phyloP scores from a whole-genome alignment of 2,888 invertebrate genomes.

The Ectemnius cavifrons region DNA sequence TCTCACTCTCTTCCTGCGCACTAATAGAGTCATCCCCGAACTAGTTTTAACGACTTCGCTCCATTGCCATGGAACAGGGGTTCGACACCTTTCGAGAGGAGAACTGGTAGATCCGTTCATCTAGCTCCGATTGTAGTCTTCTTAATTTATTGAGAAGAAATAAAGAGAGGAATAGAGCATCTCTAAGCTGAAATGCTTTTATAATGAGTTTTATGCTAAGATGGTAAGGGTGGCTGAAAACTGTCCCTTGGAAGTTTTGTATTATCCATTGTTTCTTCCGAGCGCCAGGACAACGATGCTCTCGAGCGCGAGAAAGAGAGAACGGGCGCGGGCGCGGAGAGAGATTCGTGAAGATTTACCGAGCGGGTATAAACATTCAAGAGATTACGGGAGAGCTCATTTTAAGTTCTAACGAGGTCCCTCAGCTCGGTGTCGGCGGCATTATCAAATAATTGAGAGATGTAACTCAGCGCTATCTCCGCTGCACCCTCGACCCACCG shows the following conservation, averaged over 20 bases:
- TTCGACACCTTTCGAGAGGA: background rate
- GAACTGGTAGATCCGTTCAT: background rate
- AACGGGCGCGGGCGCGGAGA: background rate
- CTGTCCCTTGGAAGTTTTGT: constrained; percentile 62
- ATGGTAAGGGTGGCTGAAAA: constrained; percentile 39
- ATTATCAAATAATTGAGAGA: constrained; percentile 79
- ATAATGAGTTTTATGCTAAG: constrained; percentile 10
- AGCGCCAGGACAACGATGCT: constrained; percentile 48
- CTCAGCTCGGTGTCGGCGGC: constrained; percentile 75
- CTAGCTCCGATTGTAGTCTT: no score
- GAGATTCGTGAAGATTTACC: constrained; percentile 74
- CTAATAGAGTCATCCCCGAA: constrained; percentile 49
- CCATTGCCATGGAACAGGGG: background rate
- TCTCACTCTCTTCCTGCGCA: constrained; percentile 28
- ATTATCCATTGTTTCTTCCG: constrained; percentile 70
- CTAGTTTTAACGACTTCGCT: constrained; percentile 24
- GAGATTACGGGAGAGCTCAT: constrained; percentile 77
- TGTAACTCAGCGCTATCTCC: constrained; percentile 76
- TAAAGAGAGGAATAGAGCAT: no score
- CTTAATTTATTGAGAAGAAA: no score
- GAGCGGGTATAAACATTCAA: constrained; percentile 76
- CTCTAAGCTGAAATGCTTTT: no score
- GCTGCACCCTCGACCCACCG: constrained; percentile 64
- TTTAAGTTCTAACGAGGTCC: constrained; percentile 78
- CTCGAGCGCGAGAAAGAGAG: no score